Conservation (phyloP, 2,113 vertebrate species). For the Pagrus major region DNA sequence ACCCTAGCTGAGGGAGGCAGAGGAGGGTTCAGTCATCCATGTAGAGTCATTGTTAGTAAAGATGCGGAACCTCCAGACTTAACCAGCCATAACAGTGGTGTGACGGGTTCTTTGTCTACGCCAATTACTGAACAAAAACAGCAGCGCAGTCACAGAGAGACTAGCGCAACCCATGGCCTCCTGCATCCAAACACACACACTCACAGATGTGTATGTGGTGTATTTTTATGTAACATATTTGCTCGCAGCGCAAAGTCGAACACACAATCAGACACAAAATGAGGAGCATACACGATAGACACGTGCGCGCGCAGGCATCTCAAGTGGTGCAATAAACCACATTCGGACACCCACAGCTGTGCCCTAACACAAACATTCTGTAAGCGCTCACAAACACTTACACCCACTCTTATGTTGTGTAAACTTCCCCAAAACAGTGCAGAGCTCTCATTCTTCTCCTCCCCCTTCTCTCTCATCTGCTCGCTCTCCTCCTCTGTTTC, state of each 20-base stretch:
- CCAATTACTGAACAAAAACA: constrained; percentile 80
- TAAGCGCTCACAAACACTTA: constrained; percentile 73
- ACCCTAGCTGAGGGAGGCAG: constrained; percentile 58
- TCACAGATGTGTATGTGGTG: not conserved
- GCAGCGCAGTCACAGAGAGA: constrained; percentile 57
- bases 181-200: constrained; percentile 38
- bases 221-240: constrained; percentile 41
- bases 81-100: constrained; percentile 78
- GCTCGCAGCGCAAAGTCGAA: constrained; percentile 23
- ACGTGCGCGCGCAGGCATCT: constrained; percentile 39
- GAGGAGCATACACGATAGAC: constrained; percentile 29
- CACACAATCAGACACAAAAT: constrained; percentile 34
- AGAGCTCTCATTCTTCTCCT: constrained; percentile 46
- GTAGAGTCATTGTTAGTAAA: constrained; percentile 80
- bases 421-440: constrained; percentile 71
- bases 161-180: constrained; percentile 64
- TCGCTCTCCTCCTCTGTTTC: constrained; percentile 57
- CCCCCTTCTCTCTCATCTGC: constrained; percentile 45
- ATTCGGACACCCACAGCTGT: constrained; percentile 75
- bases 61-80: constrained; percentile 79
- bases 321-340: constrained; percentile 67
- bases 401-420: constrained; percentile 75
- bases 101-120: constrained; percentile 80
- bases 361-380: constrained; percentile 76
- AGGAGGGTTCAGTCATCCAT: constrained; percentile 75